Evolutionary conservation across 2,113 vertebrate species (phyloP).

Genomic region (Caranx melampygus): DNA sequence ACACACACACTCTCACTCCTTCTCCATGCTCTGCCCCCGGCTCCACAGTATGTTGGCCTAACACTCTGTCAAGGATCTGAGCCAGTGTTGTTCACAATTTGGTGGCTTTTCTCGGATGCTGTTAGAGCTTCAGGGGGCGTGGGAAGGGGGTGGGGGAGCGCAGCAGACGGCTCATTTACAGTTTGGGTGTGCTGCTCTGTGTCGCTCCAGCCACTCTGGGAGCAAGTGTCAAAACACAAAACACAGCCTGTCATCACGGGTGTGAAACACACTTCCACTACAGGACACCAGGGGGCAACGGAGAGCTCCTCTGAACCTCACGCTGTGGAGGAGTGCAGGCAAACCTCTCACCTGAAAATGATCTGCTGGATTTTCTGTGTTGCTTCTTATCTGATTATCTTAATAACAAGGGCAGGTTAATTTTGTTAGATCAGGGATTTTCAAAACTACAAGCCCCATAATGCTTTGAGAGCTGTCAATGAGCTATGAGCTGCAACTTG

Average conservation of each 20-base stretch:
- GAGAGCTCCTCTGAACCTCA: conserved; percentile 17
- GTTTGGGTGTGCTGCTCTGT: conserved; percentile 56
- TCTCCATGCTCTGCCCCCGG: conserved; percentile 21
- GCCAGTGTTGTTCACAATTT: conserved; percentile 52
- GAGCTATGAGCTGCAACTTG: too few species aligned
- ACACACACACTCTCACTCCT: not conserved
- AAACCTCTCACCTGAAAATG: not conserved
- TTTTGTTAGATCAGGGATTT: too few species aligned
- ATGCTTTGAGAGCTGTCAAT: too few species aligned
- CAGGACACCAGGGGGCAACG: conserved; percentile 61
- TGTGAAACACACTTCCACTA: conserved; percentile 52
- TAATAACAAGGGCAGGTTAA: too few species aligned
- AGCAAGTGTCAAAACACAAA: conserved; percentile 72
- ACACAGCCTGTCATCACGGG: conserved; percentile 43
- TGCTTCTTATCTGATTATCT: too few species aligned
- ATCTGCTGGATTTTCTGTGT: too few species aligned
- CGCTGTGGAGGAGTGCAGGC: not conserved
- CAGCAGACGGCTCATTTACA: conserved; percentile 69
- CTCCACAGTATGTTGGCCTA: conserved; percentile 34
- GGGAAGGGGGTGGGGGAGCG: conserved; percentile 1
- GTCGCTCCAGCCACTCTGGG: conserved; percentile 53
- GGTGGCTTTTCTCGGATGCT: conserved; percentile 51
- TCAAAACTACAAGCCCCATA: too few species aligned
- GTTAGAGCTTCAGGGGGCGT: conserved; percentile 24
- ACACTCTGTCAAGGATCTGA: conserved; percentile 39